These are phyloP conservation scores for Mugil cephalus DNA, from an alignment of 2,113 vertebrate species.

Conservation along the genomic window DNA sequence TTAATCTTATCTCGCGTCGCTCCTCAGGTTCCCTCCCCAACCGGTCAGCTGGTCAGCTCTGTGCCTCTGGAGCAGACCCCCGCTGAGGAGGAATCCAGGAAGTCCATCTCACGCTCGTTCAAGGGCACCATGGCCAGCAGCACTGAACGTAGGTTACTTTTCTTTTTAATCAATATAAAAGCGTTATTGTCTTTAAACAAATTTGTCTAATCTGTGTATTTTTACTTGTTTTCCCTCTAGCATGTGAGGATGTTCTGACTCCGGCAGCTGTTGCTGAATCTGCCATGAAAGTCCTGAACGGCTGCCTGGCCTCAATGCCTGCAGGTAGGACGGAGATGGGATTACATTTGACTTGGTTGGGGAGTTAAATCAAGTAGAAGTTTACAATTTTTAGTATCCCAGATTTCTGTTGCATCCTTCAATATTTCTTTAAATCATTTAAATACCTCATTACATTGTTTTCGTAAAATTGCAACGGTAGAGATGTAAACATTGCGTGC, in stretches of 20 bases:
- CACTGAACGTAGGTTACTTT: slow-evolving; percentile 87
- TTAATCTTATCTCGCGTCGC: not conserved
- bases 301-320: slow-evolving; percentile 94
- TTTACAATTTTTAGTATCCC: too few species aligned
- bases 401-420: too few species aligned
- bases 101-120: slow-evolving; percentile 88
- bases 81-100: slow-evolving; percentile 91
- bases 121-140: slow-evolving; percentile 91
- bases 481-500: too few species aligned
- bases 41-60: slow-evolving; percentile 81
- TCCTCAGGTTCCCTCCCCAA: slow-evolving; percentile 78
- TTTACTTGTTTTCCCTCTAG: slow-evolving; percentile 71
- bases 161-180: not conserved
- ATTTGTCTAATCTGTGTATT: not conserved
- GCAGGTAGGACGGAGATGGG: slow-evolving; percentile 82
- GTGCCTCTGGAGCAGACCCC: slow-evolving; percentile 88
- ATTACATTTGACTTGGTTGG: not conserved
- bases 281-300: slow-evolving; percentile 88
- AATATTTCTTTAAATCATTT: too few species aligned
- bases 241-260: slow-evolving; percentile 90
- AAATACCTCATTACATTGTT: too few species aligned
- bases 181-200: not conserved
- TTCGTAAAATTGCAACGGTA: too few species aligned
- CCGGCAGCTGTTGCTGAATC: slow-evolving; percentile 90
- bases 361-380: not conserved